These are phyloP conservation scores for Teinopalpus imperialis DNA, from an alignment of 2,888 invertebrate species.

Conservation along the genomic window DNA sequence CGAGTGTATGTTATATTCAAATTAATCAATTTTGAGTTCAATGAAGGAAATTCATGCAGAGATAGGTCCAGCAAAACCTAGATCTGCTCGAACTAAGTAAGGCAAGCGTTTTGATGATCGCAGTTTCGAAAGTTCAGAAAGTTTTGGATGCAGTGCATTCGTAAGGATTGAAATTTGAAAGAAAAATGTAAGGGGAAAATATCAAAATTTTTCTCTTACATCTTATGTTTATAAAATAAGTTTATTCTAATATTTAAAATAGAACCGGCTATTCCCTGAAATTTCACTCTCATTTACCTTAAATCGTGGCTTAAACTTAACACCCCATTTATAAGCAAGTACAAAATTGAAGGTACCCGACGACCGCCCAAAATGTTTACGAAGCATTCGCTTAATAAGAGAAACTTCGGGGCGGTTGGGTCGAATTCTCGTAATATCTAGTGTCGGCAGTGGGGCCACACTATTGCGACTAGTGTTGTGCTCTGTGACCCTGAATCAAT, in stretches of 20 bases:
- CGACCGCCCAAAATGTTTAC: conserved; percentile 78
- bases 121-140: too few relatives aligned
- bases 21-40: too few relatives aligned
- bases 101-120: too few relatives aligned
- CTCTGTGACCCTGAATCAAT: not conserved
- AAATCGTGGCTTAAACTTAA: conserved; percentile 64
- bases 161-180: too few relatives aligned
- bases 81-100: too few relatives aligned
- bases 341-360: conserved; percentile 72
- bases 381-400: conserved; percentile 82
- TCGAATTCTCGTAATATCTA: conserved; percentile 77
- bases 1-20: too few relatives aligned
- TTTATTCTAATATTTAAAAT: not conserved
- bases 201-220: too few relatives aligned
- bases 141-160: too few relatives aligned
- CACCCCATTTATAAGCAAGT: conserved; percentile 67
- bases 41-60: too few relatives aligned
- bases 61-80: too few relatives aligned
- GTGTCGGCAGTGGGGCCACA: conserved; percentile 38
- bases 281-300: conserved; percentile 28
- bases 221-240: too few relatives aligned
- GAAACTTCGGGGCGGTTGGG: conserved; percentile 74
- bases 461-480: conserved; percentile 22
- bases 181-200: too few relatives aligned
- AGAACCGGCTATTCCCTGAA: conserved; percentile 5